Percentiles rank a stretch among this genome's conserved stretches.
phyloP scores from a whole-genome alignment of 1,140 invertebrate genomes.

The Mercenaria mercenaria region DNA sequence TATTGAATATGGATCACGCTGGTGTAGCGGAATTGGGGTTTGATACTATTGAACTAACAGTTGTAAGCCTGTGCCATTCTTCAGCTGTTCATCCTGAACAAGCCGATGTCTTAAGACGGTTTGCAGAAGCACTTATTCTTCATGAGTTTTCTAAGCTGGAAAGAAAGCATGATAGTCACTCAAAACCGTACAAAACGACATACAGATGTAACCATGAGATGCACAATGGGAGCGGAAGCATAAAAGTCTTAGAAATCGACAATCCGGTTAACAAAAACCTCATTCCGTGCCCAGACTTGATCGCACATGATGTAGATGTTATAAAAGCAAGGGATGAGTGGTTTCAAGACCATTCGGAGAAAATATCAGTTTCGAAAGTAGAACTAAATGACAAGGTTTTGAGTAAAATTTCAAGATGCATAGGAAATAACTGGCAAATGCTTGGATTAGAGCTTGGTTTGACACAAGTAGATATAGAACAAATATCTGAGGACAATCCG shows the following conservation, averaged over 20 bases:
- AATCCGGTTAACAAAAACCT: background rate
- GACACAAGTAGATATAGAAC: background rate
- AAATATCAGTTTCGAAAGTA: background rate
- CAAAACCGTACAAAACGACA: background rate
- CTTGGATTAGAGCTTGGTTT: background rate
- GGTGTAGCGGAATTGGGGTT: background rate
- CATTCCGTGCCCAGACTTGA: background rate
- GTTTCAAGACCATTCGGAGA: background rate
- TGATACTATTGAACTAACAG: background rate
- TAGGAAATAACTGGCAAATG: background rate
- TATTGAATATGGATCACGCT: background rate
- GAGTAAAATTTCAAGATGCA: background rate
- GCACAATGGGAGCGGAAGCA: background rate
- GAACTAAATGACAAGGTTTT: background rate
- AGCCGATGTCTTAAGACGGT: background rate
- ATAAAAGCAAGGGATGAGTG: background rate
- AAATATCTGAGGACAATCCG: background rate
- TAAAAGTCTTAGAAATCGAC: background rate
- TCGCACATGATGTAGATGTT: background rate
- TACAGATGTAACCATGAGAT: constrained; percentile 3
- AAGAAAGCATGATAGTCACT: background rate
- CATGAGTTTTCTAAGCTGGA: background rate
- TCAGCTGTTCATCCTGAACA: background rate
- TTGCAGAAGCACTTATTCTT: background rate
- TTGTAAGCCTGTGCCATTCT: background rate